These are phyloP conservation scores for Aurelia coerulea DNA, from an alignment of 30 jellyfish, hydroid and myxozoan genomes.

Conservation along the genomic window DNA sequence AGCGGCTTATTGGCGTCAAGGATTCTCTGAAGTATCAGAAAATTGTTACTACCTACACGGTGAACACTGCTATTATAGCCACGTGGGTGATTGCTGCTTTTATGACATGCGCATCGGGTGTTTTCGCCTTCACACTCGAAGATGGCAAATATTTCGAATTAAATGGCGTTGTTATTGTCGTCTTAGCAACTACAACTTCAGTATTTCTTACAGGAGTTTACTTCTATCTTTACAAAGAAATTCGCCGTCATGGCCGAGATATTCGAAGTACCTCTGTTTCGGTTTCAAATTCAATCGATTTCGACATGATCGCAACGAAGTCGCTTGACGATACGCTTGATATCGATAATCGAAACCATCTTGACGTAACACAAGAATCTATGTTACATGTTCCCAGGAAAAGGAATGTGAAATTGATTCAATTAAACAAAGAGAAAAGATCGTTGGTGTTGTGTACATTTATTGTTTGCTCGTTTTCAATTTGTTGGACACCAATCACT, in stretches of 20 bases:
- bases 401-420: background rate
- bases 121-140: constrained; percentile 39
- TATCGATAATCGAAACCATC: background rate
- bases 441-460: constrained; percentile 51
- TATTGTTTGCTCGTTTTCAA: constrained; percentile 53
- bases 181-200: constrained; percentile 48
- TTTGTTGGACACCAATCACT: constrained; percentile 74
- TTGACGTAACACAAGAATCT: constrained; percentile 34
- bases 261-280: constrained; percentile 58
- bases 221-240: constrained; percentile 57
- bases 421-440: constrained; percentile 40
- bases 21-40: constrained; percentile 57
- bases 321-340: constrained; percentile 39
- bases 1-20: constrained; percentile 58
- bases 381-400: background rate
- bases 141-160: constrained; percentile 51
- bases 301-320: constrained; percentile 34
- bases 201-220: constrained; percentile 57
- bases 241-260: constrained; percentile 64
- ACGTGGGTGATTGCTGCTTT: constrained; percentile 57
- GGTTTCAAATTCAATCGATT: constrained; percentile 24
- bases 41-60: constrained; percentile 50
- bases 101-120: constrained; percentile 43
- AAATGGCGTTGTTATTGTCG: constrained; percentile 52
- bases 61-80: constrained; percentile 27